Evolutionary conservation across 35 echinoderm and acorn worm genomes (phyloP), one percentile per base, ranked within the genome.

Genomic region (Antedon bifida): DNA sequence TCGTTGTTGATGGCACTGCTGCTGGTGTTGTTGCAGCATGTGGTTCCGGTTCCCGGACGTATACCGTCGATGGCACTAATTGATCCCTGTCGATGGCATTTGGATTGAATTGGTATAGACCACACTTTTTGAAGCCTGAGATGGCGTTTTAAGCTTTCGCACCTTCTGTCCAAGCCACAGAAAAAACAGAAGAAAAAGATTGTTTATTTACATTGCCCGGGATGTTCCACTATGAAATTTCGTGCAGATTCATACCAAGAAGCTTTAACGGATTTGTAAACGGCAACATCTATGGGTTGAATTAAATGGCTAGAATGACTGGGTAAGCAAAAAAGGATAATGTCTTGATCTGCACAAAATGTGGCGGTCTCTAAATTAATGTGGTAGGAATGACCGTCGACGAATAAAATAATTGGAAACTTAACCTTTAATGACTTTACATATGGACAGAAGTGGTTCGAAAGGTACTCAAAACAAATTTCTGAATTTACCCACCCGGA

Each of bases 151-250:
- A 30, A 19, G 46, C 5, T 0, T 28, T 74, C 8, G 36, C 34
- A 35, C 29, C 31, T 32, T 82, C 30, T 81, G 73, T 28, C 86
- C 86, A 88, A 0, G 86, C 39, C 30, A 31, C 82, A 2, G 34
- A 32, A 35, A 88, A 88, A 14, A 88, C 86, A 0, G 51, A 32
- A 28, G 78, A 29, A 83, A 88, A 88, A 4, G 86, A 76, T 36
- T 88, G 35, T 46, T 91, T 91, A 0, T 79, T 91, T 9, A 91
- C 89, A 79, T 73, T 83, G 56, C 19, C 89, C 89, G 29, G 80
- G 79, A 74, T 91, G 26, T 8, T 30, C 17, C 33, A 76, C 1
- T 46, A 82, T 78, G 33, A 78, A 91, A 0, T 84, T 19, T n/a
- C 73, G 51, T 28, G 79, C 83, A 21, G 17, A 34, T 5, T 44